Evolutionary conservation across 2,113 vertebrate genomes (phyloP), one percentile per base, ranked within the genome.

Genomic region (Eurystomus gularis): DNA sequence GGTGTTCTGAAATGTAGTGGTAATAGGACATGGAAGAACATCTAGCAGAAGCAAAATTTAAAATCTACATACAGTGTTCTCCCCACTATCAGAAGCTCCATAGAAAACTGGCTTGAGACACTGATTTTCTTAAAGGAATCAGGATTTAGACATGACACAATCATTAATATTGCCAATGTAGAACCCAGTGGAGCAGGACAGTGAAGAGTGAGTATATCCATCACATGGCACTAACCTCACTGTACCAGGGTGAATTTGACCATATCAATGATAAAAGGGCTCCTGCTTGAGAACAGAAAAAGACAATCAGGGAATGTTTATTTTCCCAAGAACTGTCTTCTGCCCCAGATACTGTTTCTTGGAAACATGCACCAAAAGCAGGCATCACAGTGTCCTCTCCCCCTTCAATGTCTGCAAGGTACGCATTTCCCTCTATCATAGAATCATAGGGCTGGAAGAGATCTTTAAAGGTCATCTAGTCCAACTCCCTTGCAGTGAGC

Each of bases 41-140:
- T 28, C 79, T 69, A 82, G 26, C 29, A 89, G 73, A 82, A 60
- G 21, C 9, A 82, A 94, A n/a, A 90, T 77, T 90, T 28, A 80
- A 88, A 97, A 85, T 80, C 76, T 88, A 90, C 97, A 76, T 23
- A 89, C 88, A 71, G 13, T 58, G 73, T 84, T 92, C 94, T 79
- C 84, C 51, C 60, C 92, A 73, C 92, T 94, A 82, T 86, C 84
- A 95, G 93, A 97, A 95, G 86, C 92, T 95, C 95, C 97, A 66
- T 88, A 97, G 78, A 98, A 97, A 96, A 97, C 94, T 66, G 91
- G 86, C 60, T 91, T 96, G 70, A 96, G 91, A 65, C 73, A 86
- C 66, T 2, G 6, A 84, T 89, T 90, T 91, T 88, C 72, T 76
- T 92, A 57, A 60, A 83, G 55, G 40, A 72, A 78, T 71, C 65